Base-by-base conservation (phyloP, 2,888 invertebrate genomes). In the Gastrophysa polygoni region DNA sequence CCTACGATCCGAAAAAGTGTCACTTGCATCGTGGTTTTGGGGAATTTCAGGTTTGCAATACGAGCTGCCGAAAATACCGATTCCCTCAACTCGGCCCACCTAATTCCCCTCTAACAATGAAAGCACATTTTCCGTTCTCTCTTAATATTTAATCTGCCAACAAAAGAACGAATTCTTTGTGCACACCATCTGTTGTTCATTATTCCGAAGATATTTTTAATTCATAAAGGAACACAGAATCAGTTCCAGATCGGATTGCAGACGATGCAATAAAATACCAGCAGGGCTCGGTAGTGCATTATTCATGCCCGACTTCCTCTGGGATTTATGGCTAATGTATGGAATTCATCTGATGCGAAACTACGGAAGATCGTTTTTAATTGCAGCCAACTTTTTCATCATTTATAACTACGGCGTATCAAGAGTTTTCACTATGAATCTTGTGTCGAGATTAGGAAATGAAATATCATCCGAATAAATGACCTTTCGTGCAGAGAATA, bases 201-300 rank as follows among this genome's bases (percentile, higher is more conserved):
- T 54, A 54, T 54, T 28, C 43, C 16, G 16, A 43, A 17, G 54
- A 54, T 54, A 54, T 54, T 54, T 43, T 54, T 54, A 54, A 54
- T 54, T 54, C 54, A 54, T 54, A 54, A n/a, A 54, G 54, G 21
- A 54, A 52, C 52, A 52, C 43, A 24, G 54, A 28, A 43, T 54
- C 54, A 54, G 24, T 43, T 24, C 24, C 28, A 38, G 38, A 38
- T 38, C 7, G 43, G 28, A 54, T 38, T 54, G 54, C 54, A 44
- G 54, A 44, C 24, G 43, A 11, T 43, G 54, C 43, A 44, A 54
- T 20, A 46, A 54, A 54, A 44, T 14, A 38, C n/a, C 38, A 38
- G 11, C 38, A 38, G 38, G 14, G 38, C 38, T 38, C 11, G n/a
- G 38, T 7, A 38, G 7, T 38, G 38, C 38, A 38, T 38, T 38